Conservation (phyloP, 2,113 vertebrate genomes). For the Dicerorhinus sumatrensis region DNA sequence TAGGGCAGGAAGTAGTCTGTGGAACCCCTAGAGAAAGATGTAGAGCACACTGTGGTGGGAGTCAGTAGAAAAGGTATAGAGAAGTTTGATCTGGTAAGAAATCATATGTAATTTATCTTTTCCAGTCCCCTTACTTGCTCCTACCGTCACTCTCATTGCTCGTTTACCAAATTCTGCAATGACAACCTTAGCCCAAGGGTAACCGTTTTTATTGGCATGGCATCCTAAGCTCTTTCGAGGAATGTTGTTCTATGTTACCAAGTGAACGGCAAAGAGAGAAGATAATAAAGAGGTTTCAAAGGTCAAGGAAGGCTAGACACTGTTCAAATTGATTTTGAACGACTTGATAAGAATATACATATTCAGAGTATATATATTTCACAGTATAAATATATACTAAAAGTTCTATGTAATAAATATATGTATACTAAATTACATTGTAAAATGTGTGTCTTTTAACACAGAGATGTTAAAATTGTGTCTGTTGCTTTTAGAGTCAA, state of each 20-base stretch:
- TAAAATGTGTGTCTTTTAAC: neutral
- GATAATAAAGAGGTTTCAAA: neutral
- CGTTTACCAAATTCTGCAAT: neutral
- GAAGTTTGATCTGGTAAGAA: conserved; percentile 35
- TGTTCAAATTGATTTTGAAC: conserved; percentile 19
- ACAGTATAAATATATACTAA: neutral
- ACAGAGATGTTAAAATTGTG: neutral
- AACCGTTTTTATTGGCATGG: neutral
- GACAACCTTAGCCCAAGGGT: neutral
- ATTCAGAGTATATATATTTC: neutral
- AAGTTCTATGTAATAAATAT: neutral
- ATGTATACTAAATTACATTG: neutral
- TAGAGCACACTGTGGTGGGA: neutral
- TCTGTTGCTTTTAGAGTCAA: neutral
- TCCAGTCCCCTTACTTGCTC: neutral
- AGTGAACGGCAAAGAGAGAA: neutral
- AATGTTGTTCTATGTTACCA: neutral
- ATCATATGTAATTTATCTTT: neutral
- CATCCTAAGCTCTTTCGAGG: neutral
- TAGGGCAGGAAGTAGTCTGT: neutral
- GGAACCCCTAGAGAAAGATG: neutral
- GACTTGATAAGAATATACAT: neutral
- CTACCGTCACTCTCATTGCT: neutral
- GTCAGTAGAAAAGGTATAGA: neutral
- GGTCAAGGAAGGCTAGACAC: neutral